These are phyloP conservation scores for Chalcosyrphus nemorum DNA, from an alignment of 2,888 invertebrate species.

Conservation along the genomic window DNA sequence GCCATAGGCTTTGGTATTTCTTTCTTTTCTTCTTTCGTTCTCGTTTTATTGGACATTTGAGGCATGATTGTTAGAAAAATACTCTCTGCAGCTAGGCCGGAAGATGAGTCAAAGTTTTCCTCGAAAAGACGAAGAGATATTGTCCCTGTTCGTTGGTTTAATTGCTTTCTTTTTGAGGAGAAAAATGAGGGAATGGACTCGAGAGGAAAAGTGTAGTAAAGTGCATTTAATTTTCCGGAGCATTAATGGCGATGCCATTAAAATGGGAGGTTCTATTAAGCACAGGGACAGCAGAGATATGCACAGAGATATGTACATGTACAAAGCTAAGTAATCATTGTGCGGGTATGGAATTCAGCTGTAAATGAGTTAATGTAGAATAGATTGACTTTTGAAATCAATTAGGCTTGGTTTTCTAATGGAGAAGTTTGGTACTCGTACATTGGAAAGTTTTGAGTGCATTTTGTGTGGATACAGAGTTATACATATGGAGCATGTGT, in stretches of 20 bases:
- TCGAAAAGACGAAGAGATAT: conserved; percentile 5
- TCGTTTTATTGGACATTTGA: conserved; percentile 17
- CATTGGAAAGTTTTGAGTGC: too few species aligned
- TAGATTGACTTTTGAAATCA: neutral
- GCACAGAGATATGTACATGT: conserved; percentile 9
- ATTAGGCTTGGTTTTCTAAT: neutral
- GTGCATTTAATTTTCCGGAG: conserved; percentile 54
- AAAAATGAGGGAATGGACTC: neutral
- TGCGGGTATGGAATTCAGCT: too few species aligned
- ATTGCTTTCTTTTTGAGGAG: neutral
- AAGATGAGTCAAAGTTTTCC: conserved; percentile 17
- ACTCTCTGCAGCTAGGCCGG: neutral
- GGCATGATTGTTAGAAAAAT: neutral
- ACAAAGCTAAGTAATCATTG: conserved; percentile 14
- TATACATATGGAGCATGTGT: too few species aligned
- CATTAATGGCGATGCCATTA: conserved; percentile 27
- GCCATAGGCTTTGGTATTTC: neutral
- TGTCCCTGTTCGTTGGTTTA: neutral
- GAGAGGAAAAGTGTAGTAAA: neutral
- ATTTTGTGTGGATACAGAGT: too few species aligned
- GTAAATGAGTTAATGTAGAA: neutral
- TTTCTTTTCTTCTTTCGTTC: neutral
- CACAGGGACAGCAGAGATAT: neutral
- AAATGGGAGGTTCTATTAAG: conserved; percentile 1
- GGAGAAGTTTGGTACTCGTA: too few species aligned